phyloP scores from a whole-genome alignment of 1,140 invertebrate species.

The Scylla paramamosain region DNA sequence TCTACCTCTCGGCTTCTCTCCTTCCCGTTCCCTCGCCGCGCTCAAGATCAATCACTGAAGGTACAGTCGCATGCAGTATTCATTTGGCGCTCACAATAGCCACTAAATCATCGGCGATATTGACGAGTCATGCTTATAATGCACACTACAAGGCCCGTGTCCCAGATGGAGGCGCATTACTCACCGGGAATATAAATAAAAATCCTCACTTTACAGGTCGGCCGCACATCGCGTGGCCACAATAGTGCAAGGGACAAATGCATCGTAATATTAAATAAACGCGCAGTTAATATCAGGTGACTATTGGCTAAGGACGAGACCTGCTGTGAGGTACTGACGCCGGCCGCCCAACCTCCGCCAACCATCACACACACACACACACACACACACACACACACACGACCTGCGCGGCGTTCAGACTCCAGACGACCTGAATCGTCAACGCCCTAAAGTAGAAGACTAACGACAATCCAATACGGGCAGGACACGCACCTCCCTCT shows the following conservation, averaged over 20 bases:
- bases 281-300: not conserved
- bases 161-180: slow-evolving; percentile 44
- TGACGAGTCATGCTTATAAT: slow-evolving; percentile 65
- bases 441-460: not conserved
- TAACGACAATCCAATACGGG: slow-evolving; percentile 43
- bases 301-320: not conserved
- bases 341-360: not conserved
- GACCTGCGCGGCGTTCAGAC: not conserved
- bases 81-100: slow-evolving; percentile 65
- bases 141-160: slow-evolving; percentile 33
- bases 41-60: not conserved
- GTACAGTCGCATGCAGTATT: slow-evolving; percentile 60
- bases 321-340: not conserved
- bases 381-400: not conserved
- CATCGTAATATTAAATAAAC: slow-evolving; percentile 24
- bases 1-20: not conserved
- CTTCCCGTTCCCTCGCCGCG: not conserved
- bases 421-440: too few species aligned
- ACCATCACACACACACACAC: not conserved
- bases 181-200: slow-evolving; percentile 28
- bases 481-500: slow-evolving; percentile 69
- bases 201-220: not conserved
- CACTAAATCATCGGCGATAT: slow-evolving; percentile 61
- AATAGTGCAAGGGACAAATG: not conserved
- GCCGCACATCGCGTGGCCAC: not conserved